Evolutionary conservation across 2,888 invertebrate species (phyloP).

Genomic region (Nebria salina): DNA sequence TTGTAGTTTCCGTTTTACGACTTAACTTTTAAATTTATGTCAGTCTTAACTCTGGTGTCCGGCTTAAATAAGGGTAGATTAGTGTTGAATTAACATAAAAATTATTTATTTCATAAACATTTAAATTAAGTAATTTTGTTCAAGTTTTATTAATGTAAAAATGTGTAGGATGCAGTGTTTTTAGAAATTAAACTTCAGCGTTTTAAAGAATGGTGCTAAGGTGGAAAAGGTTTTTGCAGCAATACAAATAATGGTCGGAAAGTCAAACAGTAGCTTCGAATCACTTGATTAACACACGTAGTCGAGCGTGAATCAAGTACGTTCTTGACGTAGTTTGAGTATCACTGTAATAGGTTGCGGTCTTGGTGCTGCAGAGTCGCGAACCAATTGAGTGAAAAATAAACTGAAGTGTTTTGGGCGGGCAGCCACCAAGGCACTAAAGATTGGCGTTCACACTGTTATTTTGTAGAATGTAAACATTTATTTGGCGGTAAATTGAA

Average conservation of each 20-base stretch:
- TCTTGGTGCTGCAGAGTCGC: not conserved
- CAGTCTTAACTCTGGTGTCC: not conserved
- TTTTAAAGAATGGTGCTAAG: not conserved
- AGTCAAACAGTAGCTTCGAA: not conserved
- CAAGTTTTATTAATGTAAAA: not conserved
- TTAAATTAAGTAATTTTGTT: not conserved
- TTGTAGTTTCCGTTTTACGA: too few species aligned
- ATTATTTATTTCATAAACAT: not conserved
- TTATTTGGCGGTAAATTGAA: constrained; percentile 1
- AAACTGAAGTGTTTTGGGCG: not conserved
- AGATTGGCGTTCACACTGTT: not conserved
- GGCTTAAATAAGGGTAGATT: not conserved
- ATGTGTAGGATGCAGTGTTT: not conserved
- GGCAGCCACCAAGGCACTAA: not conserved
- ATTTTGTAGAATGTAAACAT: not conserved
- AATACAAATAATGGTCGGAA: not conserved
- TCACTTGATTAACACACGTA: not conserved
- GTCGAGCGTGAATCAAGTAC: not conserved
- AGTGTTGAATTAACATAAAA: not conserved
- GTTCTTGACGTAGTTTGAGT: not conserved
- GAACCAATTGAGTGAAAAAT: not conserved
- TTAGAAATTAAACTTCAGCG: not conserved
- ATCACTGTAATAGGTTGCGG: not conserved
- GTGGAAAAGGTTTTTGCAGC: not conserved
- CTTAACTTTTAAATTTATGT: too few species aligned